These are phyloP conservation scores for Monopterus albus DNA, from an alignment of 2,113 vertebrate genomes.

Conservation along the genomic window DNA sequence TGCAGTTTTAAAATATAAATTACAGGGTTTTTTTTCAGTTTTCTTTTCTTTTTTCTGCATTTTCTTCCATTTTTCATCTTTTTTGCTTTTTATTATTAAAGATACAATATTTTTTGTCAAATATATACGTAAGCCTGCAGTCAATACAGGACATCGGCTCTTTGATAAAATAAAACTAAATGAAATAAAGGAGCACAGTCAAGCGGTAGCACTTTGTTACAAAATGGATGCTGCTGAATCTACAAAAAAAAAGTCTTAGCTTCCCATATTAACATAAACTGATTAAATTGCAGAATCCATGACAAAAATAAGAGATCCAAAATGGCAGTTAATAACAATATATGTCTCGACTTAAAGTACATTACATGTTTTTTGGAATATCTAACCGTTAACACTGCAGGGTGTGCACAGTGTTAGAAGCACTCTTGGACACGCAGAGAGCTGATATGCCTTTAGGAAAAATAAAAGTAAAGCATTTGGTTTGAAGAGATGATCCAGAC, in stretches of 20 bases:
- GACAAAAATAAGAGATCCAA: slow-evolving; percentile 59
- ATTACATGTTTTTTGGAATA: slow-evolving; percentile 74
- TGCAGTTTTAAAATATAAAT: slow-evolving; percentile 88
- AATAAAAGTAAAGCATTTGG: slow-evolving; percentile 55
- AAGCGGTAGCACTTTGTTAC: slow-evolving; percentile 75
- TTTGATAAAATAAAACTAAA: slow-evolving; percentile 77
- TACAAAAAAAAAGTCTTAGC: slow-evolving; percentile 52
- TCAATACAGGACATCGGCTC: slow-evolving; percentile 91
- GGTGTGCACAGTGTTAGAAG: slow-evolving; percentile 48
- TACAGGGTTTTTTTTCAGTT: slow-evolving; percentile 65
- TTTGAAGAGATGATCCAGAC: slow-evolving; percentile 46
- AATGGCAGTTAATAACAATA: too few species aligned
- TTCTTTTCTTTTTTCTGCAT: slow-evolving; percentile 40
- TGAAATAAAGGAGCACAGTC: slow-evolving; percentile 71
- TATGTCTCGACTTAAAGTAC: slow-evolving; percentile 62
- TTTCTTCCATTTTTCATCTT: slow-evolving; percentile 60
- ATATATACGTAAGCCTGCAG: slow-evolving; percentile 90
- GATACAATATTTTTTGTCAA: slow-evolving; percentile 77
- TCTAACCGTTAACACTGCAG: slow-evolving; percentile 71
- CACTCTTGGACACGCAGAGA: slow-evolving; percentile 31
- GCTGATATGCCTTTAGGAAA: slow-evolving; percentile 42
- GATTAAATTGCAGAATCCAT: slow-evolving; percentile 62
- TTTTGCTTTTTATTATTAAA: slow-evolving; percentile 70
- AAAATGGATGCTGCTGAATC: slow-evolving; percentile 65
- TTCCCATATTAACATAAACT: slow-evolving; percentile 45